phyloP scores from a whole-genome alignment of 2,797 vertebrate species.

The Pantherophis vulpinus region DNA sequence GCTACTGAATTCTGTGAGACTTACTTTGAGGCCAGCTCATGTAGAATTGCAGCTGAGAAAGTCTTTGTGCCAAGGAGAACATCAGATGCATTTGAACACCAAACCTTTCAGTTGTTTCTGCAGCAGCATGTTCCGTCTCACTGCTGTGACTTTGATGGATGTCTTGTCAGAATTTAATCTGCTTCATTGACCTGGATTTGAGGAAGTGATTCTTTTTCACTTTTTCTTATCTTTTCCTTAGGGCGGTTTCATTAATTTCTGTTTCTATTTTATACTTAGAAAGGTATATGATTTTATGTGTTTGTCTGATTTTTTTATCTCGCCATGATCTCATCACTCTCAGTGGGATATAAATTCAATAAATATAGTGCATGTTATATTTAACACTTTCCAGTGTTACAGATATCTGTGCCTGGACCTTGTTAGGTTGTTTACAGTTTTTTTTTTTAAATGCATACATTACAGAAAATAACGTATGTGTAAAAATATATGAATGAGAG shows the following conservation, averaged over 20 bases:
- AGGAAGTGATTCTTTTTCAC: constrained; percentile 6
- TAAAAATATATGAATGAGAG: not conserved
- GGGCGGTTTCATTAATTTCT: constrained; percentile 52
- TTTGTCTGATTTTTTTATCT: not conserved
- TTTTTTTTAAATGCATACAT: not conserved
- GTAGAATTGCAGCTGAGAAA: not conserved
- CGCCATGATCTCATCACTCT: not conserved
- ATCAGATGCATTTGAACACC: rapidly evolving
- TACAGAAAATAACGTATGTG: not conserved
- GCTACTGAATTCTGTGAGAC: not conserved
- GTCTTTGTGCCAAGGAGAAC: rapidly evolving
- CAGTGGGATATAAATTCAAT: not conserved
- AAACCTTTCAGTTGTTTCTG: constrained; percentile 1
- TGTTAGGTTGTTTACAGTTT: not conserved
- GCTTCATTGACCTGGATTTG: constrained; percentile 54
- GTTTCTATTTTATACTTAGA: not conserved
- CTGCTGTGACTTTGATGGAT: constrained; percentile 56
- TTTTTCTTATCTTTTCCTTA: constrained; percentile 45
- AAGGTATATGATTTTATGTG: not conserved
- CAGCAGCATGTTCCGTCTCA: not conserved
- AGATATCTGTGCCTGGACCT: not conserved
- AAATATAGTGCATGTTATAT: not conserved
- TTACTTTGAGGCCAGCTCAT: not conserved
- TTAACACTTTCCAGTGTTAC: rapidly evolving
- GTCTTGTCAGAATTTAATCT: constrained; percentile 68